Evolutionary conservation across 2,888 invertebrate species (phyloP).

Genomic region (Phymatocera aterrima): DNA sequence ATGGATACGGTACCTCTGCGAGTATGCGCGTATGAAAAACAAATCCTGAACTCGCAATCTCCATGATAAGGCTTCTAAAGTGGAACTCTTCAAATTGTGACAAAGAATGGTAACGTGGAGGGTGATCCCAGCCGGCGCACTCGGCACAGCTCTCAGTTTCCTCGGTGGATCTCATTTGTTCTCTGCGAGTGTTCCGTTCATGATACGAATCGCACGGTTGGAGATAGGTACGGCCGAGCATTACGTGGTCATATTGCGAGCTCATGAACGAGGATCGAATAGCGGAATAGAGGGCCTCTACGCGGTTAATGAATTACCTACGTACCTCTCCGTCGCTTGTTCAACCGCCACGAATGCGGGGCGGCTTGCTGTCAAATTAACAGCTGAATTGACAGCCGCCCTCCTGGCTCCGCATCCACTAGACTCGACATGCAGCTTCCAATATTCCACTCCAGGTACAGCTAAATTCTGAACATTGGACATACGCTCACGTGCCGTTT

Average conservation of each 20-base stretch:
- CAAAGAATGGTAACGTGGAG: too few relatives aligned
- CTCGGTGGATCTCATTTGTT: too few relatives aligned
- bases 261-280: slow-evolving; percentile 5
- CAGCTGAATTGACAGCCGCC: slow-evolving; percentile 31
- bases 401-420: neutral
- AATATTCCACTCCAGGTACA: neutral
- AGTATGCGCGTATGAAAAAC: neutral
- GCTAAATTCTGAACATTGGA: neutral
- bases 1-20: too few relatives aligned
- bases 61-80: too few relatives aligned
- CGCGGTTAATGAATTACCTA: slow-evolving; percentile 7
- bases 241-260: too few relatives aligned
- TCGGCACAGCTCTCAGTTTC: too few relatives aligned
- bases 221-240: too few relatives aligned
- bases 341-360: neutral
- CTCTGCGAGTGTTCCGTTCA: too few relatives aligned
- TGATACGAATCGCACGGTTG: too few relatives aligned
- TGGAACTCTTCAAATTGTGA: too few relatives aligned
- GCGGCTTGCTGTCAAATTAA: slow-evolving; percentile 20
- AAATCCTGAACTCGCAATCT: neutral
- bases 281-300: neutral
- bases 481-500: too few relatives aligned
- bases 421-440: neutral
- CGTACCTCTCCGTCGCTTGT: neutral
- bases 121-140: too few relatives aligned